Conservation (phyloP, 2,888 invertebrate genomes). For the Coremacera marginata region DNA sequence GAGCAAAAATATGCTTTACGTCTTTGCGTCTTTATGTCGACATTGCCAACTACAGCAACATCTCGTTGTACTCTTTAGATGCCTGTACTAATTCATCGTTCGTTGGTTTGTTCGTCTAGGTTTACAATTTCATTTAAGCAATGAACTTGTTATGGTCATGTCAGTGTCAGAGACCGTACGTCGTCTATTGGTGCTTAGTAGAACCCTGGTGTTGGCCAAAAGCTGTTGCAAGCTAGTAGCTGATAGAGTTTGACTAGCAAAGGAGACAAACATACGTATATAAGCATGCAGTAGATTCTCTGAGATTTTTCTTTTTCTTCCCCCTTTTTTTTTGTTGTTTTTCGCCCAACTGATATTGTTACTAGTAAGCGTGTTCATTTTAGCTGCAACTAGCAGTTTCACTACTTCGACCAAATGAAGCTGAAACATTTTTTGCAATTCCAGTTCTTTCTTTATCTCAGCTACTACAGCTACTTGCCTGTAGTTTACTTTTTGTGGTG, state of each 20-base stretch:
- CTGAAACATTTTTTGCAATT: conserved; percentile 30
- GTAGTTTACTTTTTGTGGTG: neutral
- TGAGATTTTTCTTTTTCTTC: neutral
- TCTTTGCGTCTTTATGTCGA: conserved; percentile 16
- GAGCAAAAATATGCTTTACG: conserved; percentile 15
- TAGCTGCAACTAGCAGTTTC: neutral
- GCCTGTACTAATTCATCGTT: neutral
- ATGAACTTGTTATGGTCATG: conserved; percentile 30
- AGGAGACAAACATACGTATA: neutral
- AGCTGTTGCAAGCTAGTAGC: neutral
- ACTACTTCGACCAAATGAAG: conserved; percentile 14
- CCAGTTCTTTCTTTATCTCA: neutral
- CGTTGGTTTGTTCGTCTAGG: neutral
- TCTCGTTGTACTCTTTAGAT: neutral
- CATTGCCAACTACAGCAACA: neutral
- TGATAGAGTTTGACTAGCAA: neutral
- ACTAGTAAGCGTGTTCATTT: neutral
- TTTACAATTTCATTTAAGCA: conserved; percentile 30
- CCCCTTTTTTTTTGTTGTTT: neutral
- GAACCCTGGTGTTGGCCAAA: neutral
- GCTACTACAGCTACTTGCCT: neutral
- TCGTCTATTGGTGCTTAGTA: neutral
- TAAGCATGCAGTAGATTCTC: neutral
- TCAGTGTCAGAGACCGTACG: conserved; percentile 1
- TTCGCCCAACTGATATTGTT: neutral